Base-by-base conservation (phyloP, 2,888 invertebrate genomes). In the Cacoxenus indagator region DNA sequence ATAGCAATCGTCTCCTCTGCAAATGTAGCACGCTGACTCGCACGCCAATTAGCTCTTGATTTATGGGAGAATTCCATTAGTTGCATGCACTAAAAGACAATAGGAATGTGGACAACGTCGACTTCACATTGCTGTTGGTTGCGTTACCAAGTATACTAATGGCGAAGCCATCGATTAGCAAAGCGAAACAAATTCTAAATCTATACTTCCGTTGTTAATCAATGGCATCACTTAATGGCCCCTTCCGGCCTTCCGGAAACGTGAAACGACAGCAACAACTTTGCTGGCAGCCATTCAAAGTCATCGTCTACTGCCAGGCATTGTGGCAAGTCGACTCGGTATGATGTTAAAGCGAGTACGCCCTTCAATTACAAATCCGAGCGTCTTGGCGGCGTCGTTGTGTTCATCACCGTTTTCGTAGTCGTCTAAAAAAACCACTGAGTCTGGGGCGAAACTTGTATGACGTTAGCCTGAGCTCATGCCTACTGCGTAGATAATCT, bases 201-300 rank as follows among this genome's bases (percentile, higher is more conserved):
- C 85, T 85, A 86, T 86, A 85, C 85, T 84, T 85, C 84, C 86
- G 84, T 84, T 84, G 77, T 84, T 86, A 86, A 85, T 85, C 86
- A 85, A 85, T 85, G 85, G 84, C 85, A 85, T 86, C 85, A 84
- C 84, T 86, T 86, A 85, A 86, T 84, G 85, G 85, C 83, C 83
- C 81, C 86, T 85, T 85, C 84, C 85, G 61, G 81, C 75, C 71
- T 75, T 75, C 81, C 81, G 77, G 61, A 46, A 37, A 55, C 8
- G 66, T 29, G 29, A 17, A 69, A 2, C 29, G 29, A 55, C 46
- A 29, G 19, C 29, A n/a, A 54, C 26, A 24, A 45, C 51, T 17
- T 55, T 64, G 69, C 71, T 72, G 74, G 73, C 73, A 73, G 69
- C 29, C 69, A 37, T 37, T 65, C 57, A 67, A 73, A 76, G 75